These are phyloP conservation scores for Nansenia antarctica DNA, from an alignment of 2,113 vertebrate genomes.

Conservation along the genomic window DNA sequence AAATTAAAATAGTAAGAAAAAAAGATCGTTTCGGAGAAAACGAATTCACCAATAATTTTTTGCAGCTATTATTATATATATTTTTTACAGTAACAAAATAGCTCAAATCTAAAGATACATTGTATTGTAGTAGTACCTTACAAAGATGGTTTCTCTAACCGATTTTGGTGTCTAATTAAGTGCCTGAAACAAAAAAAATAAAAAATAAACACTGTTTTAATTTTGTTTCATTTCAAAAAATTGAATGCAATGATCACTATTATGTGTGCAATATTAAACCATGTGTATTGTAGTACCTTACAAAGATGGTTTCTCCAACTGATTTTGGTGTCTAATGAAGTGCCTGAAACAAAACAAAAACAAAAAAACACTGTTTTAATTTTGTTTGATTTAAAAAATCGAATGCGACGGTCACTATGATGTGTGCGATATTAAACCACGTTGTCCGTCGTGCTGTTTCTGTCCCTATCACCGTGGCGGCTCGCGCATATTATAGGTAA, in stretches of 20 bases:
- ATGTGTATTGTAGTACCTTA: background rate
- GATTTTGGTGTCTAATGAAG: constrained; percentile 21
- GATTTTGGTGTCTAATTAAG: constrained; percentile 20
- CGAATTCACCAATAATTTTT: no score
- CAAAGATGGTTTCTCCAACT: constrained; percentile 20
- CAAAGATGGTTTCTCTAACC: constrained; percentile 20
- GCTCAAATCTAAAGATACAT: no score
- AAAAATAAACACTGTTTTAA: no score
- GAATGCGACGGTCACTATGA: background rate
- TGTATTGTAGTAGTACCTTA: constrained; percentile 3
- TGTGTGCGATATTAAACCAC: background rate
- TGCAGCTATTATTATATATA: no score
- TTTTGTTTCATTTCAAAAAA: background rate
- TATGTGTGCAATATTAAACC: background rate
- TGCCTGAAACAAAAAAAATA: constrained; percentile 49
- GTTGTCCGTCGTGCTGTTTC: no score
- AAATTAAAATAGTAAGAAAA: no score
- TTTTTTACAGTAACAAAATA: no score
- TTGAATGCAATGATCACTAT: background rate
- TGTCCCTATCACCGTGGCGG: no score
- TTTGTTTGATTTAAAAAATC: background rate
- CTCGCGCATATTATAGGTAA: background rate
- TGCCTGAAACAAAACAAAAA: constrained; percentile 49
- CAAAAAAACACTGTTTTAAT: no score
- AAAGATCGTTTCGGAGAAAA: no score